phyloP scores from a whole-genome alignment of 2,797 vertebrate genomes.

The Thamnophis elegans region DNA sequence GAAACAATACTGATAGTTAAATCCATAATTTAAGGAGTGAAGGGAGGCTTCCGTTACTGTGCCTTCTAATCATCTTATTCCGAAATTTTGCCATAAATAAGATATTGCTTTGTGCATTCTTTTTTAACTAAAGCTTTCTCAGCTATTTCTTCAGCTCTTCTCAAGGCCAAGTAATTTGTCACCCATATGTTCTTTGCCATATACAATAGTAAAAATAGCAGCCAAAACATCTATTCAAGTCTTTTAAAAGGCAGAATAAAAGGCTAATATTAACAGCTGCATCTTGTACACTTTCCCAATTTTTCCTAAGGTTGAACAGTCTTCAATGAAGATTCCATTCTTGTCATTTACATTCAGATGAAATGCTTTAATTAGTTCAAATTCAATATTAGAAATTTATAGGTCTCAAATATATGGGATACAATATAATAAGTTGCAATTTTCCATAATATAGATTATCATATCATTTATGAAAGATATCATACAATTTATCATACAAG shows the following conservation, averaged over 20 bases:
- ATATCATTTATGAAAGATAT: too few relatives aligned
- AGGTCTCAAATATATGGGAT: neutral
- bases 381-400: neutral
- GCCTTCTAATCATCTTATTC: neutral
- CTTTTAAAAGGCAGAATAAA: constrained; percentile 24
- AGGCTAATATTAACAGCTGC: constrained; percentile 45
- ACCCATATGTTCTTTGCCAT: neutral
- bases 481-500: too few relatives aligned
- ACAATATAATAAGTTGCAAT: too few relatives aligned
- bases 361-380: accelerated
- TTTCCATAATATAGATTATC: too few relatives aligned
- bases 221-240: constrained; percentile 40
- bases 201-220: constrained; percentile 34
- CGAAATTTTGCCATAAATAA: neutral
- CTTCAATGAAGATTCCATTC: neutral
- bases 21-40: neutral
- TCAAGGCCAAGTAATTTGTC: neutral
- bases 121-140: constrained; percentile 22
- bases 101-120: neutral
- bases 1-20: neutral
- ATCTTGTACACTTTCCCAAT: constrained; percentile 21
- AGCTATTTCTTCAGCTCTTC: constrained; percentile 13
- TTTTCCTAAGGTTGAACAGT: constrained; percentile 6
- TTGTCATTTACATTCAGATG: neutral
- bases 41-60: neutral